Conservation (phyloP, 1,140 invertebrate genomes). For the Drosophila varians region DNA sequence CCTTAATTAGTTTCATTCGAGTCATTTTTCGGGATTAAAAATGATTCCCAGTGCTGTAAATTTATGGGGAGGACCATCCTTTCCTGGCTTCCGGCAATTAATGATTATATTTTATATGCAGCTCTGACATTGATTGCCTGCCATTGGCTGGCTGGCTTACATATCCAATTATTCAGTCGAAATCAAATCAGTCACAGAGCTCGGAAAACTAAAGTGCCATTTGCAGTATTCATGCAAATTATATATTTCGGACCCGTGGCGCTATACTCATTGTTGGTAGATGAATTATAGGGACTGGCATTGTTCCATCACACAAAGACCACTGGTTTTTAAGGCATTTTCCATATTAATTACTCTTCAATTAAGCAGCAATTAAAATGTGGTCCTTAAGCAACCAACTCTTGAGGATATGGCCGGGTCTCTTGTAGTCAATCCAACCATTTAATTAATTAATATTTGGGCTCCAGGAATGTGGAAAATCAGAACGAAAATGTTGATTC, state of each 20-base stretch:
- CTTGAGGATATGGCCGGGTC: conserved; percentile 8
- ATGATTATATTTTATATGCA: conserved; percentile 13
- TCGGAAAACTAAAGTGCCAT: background rate
- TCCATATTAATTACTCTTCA: conserved; percentile 77
- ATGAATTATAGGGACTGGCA: background rate
- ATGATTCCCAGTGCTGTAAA: conserved; percentile 30
- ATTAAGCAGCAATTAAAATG: conserved; percentile 66
- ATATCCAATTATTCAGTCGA: conserved; percentile 7
- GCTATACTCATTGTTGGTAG: conserved; percentile 32
- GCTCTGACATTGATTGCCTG: conserved; percentile 43
- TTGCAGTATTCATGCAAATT: conserved; percentile 13
- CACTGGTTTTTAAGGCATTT: conserved; percentile 47
- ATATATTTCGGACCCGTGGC: conserved; percentile 2
- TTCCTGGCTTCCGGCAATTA: conserved; percentile 8
- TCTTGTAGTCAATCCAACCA: conserved; percentile 21
- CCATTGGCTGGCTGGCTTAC: background rate
- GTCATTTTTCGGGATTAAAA: conserved; percentile 50
- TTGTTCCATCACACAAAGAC: conserved; percentile 39
- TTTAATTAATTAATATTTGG: conserved; percentile 39
- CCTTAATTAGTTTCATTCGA: conserved; percentile 61
- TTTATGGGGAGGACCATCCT: conserved; percentile 24
- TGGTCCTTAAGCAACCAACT: conserved; percentile 20
- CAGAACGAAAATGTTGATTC: conserved; percentile 15
- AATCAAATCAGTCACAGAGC: conserved; percentile 34
- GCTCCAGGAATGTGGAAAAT: background rate